phyloP scores from a whole-genome alignment of 92 coral and sea anemone species.

The Ricordea florida region DNA sequence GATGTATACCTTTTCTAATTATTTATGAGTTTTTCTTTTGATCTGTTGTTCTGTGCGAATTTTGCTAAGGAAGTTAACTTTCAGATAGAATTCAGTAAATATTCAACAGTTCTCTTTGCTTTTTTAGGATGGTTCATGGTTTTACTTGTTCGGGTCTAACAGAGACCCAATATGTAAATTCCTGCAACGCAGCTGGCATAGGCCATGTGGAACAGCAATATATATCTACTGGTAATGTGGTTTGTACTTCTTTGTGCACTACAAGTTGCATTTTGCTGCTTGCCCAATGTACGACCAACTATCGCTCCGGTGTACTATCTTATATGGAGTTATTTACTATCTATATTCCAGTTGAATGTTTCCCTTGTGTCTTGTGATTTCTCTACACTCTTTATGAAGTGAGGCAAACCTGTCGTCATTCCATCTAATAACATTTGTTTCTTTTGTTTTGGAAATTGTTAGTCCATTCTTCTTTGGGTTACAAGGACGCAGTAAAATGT shows the following conservation, averaged over 20 bases:
- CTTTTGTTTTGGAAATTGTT: neutral
- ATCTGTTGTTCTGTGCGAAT: neutral
- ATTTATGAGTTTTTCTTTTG: neutral
- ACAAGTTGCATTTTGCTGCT: too few species aligned
- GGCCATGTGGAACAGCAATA: constrained; percentile 32
- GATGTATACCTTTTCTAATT: neutral
- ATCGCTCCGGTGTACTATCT: too few species aligned
- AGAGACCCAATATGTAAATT: constrained; percentile 36
- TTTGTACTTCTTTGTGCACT: neutral
- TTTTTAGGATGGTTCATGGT: constrained; percentile 23
- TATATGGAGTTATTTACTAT: too few species aligned
- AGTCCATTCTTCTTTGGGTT: constrained; percentile 8
- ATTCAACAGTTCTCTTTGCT: neutral
- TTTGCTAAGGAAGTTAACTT: neutral
- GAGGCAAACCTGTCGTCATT: neutral
- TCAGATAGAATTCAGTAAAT: neutral
- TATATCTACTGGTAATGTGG: constrained; percentile 14
- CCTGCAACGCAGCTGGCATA: constrained; percentile 1
- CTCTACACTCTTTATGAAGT: neutral
- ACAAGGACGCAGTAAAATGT: constrained; percentile 9
- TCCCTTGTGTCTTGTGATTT: neutral
- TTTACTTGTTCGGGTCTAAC: constrained; percentile 27
- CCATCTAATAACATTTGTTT: neutral
- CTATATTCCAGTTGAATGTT: neutral
- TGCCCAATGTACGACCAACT: too few species aligned